Evolutionary conservation across 2,113 vertebrate genomes (phyloP).

Genomic region (Dendrocopos noguchii): DNA sequence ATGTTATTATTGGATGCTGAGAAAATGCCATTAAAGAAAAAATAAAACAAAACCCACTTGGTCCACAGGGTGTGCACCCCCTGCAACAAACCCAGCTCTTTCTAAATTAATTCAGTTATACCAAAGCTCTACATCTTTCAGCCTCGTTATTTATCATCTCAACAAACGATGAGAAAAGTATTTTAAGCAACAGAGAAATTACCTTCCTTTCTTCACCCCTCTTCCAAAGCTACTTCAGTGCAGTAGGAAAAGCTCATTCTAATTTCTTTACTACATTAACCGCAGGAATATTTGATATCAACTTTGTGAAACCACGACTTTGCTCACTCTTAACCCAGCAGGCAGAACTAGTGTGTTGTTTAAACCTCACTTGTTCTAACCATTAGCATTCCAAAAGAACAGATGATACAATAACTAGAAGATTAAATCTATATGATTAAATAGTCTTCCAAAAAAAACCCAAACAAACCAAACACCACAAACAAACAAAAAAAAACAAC

Average conservation of each 20-base stretch:
- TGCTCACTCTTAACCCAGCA: background rate
- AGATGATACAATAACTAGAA: background rate
- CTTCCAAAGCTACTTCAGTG: constrained; percentile 12
- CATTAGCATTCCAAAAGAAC: background rate
- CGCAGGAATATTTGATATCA: constrained; percentile 8
- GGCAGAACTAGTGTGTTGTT: background rate
- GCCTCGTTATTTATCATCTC: constrained; percentile 38
- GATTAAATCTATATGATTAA: background rate
- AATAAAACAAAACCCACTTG: background rate
- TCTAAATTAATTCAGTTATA: constrained; percentile 48
- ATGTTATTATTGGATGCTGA: constrained; percentile 37
- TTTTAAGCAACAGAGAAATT: constrained; percentile 9
- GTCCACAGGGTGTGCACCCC: background rate
- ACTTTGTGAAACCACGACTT: constrained; percentile 51
- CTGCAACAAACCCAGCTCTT: background rate
- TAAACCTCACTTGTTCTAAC: background rate
- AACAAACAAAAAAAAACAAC: background rate
- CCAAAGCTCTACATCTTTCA: background rate
- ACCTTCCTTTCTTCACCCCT: constrained; percentile 13
- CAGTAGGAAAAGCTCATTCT: constrained; percentile 29
- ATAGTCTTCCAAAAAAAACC: background rate
- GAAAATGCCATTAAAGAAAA: constrained; percentile 72
- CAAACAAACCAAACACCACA: background rate
- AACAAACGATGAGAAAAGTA: background rate
- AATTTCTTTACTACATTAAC: constrained; percentile 3